phyloP scores from a whole-genome alignment of 2,888 invertebrate genomes.

The Cerastis rubricosa region DNA sequence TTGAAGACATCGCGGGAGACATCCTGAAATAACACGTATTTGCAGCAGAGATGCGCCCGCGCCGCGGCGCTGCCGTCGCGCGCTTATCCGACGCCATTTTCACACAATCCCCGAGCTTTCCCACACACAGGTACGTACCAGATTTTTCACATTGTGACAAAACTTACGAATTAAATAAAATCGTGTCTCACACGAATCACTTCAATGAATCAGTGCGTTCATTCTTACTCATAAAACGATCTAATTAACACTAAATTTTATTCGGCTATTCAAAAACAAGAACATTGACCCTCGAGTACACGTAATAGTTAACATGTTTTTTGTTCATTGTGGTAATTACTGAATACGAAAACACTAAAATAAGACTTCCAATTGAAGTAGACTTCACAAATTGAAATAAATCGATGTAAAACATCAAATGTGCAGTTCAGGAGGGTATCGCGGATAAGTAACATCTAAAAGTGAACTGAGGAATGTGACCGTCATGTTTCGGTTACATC shows the following conservation, averaged over 20 bases:
- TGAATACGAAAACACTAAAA: conserved; percentile 77
- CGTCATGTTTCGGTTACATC: conserved; percentile 91
- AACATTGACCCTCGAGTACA: conserved; percentile 87
- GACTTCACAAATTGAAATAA: conserved; percentile 62
- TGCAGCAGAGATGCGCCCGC: conserved; percentile 86
- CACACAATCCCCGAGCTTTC: conserved; percentile 88
- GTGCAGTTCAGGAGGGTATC: conserved; percentile 68
- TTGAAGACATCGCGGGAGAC: conserved; percentile 89
- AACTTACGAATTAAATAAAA: conserved; percentile 62
- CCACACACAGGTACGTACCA: conserved; percentile 87
- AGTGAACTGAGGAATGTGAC: conserved; percentile 87
- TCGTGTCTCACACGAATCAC: conserved; percentile 37
- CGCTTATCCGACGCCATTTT: conserved; percentile 89
- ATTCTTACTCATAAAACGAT: conserved; percentile 51
- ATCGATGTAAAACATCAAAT: conserved; percentile 64
- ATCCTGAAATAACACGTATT: conserved; percentile 90
- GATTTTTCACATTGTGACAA: conserved; percentile 63
- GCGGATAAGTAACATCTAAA: conserved; percentile 86
- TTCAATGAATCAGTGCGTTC: conserved; percentile 39
- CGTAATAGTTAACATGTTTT: conserved; percentile 90
- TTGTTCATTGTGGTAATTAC: conserved; percentile 83
- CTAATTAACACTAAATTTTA: conserved; percentile 61
- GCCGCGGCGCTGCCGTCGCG: conserved; percentile 84
- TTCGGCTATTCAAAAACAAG: conserved; percentile 79
- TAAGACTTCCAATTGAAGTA: conserved; percentile 71